Conservation (phyloP, 2,113 vertebrate genomes). For the Leptodactylus fuscus region DNA sequence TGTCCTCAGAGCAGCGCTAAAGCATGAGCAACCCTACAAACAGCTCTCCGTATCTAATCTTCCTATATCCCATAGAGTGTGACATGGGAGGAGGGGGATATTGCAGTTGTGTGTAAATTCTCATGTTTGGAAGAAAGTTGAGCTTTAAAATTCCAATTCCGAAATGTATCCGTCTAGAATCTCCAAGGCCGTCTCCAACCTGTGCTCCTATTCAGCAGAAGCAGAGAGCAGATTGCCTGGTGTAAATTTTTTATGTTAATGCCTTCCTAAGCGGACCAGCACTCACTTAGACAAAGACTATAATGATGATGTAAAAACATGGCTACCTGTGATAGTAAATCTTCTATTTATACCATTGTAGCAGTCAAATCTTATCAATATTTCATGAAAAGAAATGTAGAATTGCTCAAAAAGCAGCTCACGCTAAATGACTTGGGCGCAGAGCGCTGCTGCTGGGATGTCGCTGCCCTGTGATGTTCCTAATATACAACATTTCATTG, state of each 20-base stretch:
- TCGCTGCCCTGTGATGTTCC: too few relatives aligned
- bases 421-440: not conserved
- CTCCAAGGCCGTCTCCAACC: not conserved
- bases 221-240: constrained; percentile 9
- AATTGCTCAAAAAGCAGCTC: not conserved
- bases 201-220: not conserved
- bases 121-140: too few relatives aligned
- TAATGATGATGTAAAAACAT: not conserved
- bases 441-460: not conserved
- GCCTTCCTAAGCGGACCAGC: not conserved
- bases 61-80: too few relatives aligned
- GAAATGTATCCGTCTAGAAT: too few relatives aligned
- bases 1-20: too few relatives aligned
- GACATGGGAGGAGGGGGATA: too few relatives aligned
- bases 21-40: too few relatives aligned
- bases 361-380: not conserved
- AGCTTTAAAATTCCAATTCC: too few relatives aligned
- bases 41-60: too few relatives aligned
- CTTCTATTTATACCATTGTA: not conserved
- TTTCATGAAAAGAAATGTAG: constrained; percentile 10
- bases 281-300: not conserved
- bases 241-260: constrained; percentile 38
- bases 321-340: not conserved
- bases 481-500: too few relatives aligned
- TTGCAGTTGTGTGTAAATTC: too few relatives aligned